phyloP scores from a whole-genome alignment of 1,140 invertebrate genomes.

The Littorina saxatilis region DNA sequence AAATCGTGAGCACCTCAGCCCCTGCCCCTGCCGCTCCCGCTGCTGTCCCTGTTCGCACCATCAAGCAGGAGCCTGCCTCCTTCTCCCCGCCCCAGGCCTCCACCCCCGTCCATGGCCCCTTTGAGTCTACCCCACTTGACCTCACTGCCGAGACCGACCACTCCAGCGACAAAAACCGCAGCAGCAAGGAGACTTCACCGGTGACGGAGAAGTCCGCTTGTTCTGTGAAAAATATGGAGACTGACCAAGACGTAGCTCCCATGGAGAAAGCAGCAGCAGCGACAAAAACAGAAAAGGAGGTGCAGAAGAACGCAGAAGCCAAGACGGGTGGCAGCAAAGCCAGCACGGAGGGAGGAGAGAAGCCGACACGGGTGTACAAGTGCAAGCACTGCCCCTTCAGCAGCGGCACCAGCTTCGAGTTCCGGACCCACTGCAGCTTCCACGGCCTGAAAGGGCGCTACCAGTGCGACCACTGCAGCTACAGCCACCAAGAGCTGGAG shows the following conservation, averaged over 20 bases:
- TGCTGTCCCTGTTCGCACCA: too few species aligned
- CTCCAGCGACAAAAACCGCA: constrained; percentile 52
- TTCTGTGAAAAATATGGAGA: constrained; percentile 39
- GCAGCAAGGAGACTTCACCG: constrained; percentile 51
- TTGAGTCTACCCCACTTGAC: constrained; percentile 49
- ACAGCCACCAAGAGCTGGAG: constrained; percentile 62
- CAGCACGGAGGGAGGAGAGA: constrained; percentile 15
- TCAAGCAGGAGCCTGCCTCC: constrained; percentile 49
- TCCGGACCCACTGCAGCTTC: constrained; percentile 53
- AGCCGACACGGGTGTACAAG: constrained; percentile 51
- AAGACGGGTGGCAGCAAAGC: neutral
- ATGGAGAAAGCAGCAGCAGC: neutral
- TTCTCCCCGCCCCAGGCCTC: constrained; percentile 58
- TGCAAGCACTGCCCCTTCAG: constrained; percentile 62
- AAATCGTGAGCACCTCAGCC: neutral
- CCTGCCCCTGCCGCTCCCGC: neutral
- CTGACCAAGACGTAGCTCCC: constrained; percentile 20
- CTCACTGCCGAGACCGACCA: neutral
- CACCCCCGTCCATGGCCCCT: constrained; percentile 62
- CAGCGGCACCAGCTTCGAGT: constrained; percentile 55
- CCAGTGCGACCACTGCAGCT: constrained; percentile 63
- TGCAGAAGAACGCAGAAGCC: constrained; percentile 37
- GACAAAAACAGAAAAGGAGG: constrained; percentile 22
- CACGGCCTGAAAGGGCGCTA: constrained; percentile 53
- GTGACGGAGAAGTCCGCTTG: neutral